Evolutionary conservation across 2,797 vertebrate genomes (phyloP), one percentile per base, ranked within the genome.

Genomic region (Danio jaintianensis): DNA sequence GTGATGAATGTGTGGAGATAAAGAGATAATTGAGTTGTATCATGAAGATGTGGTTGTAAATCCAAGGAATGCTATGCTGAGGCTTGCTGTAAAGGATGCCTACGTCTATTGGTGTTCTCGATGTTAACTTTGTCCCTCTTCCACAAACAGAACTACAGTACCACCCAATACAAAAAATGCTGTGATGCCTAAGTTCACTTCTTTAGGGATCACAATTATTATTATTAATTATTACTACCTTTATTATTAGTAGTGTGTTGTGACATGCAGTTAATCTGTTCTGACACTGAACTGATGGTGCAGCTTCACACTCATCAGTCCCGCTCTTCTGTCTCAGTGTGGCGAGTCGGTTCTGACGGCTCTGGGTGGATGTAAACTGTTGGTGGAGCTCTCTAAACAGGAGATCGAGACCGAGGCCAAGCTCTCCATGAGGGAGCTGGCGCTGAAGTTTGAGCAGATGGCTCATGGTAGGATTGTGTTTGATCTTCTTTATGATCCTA

Each of bases 341-440:
- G 90, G 90, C 0, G 94, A 95, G 83, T 91, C 95, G 0, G 96
- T 97, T 81, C 90, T 95, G 45, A 95, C 94, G 0, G 95, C 96
- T 40, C 91, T 97, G 3, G 92, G 92, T 45, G 96, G 93, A 78
- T 95, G 94, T 73, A 92, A 95, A 83, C 91, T 98, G 2, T 91
- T 97, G 16, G 93, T 94, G 67, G 96, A 95, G 40, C 88, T 97
- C 70, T 95, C 95, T 0, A 96, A 94, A 52, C 77, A 93, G 56
- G 96, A 96, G 83, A 58, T 36, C 0, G 95, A 97, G 82, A 92
- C 93, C 0, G 95, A 96, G 84, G 94, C 91, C 45, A 91, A 93
- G 0, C 88, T 89, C 0, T 91, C 92, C 55, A 94, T 96, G 90
- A 96, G 95, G 84, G 94, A 96, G 0, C 86, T 96, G 82, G 95